Evolutionary conservation across 1,140 invertebrate species (phyloP), one percentile per base, ranked within the genome.

Genomic region (Achatina immaculata): DNA sequence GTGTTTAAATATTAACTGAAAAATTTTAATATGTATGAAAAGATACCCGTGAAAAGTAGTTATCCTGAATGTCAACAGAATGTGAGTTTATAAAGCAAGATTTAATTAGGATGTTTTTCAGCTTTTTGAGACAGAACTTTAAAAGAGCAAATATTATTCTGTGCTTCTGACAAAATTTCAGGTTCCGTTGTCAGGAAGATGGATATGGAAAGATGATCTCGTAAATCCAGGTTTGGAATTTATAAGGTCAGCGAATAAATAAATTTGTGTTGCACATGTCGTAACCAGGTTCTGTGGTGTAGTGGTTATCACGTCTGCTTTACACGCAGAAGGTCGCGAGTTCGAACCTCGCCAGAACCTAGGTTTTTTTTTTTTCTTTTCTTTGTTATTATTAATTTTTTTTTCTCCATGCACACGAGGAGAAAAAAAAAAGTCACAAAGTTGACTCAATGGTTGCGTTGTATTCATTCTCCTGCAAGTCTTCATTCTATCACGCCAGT

Each of bases 281-380:
- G 11, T 4, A 51, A 76, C 1, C 7, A 11, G 86, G 85, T 87
- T 84, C 84, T 83, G 84, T 88, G 86, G 87, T 89, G 88, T 89
- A 89, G 88, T 89, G 88, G 87, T 89, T 88, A 89, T 89, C 88
- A 89, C 88, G 88, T 89, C 88, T 89, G 88, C 88, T 88, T 89
- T 88, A 88, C 88, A 89, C 88, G 88, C 87, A 88, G 88, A 89
- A 88, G 88, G 88, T 89, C 88, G 83, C 87, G 87, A 86, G 86
- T 88, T 88, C 87, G 87, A 88, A 84, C 86, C 87, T 86, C 87
- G 87, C 83, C 86, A 85, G 83, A 86, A 88, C 86, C 86, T 86
- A 51, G 40, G 75, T 66, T 69, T 66, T 76, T 83, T 81, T 62
- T 7, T 65, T 51, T 73, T 55, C 24, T 24, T 14, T 19, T 55